A percentile compares a stretch with the other conserved stretches of the same genome.
Conservation (phyloP, 2,113 vertebrate species). For the Platysternon megacephalum region DNA sequence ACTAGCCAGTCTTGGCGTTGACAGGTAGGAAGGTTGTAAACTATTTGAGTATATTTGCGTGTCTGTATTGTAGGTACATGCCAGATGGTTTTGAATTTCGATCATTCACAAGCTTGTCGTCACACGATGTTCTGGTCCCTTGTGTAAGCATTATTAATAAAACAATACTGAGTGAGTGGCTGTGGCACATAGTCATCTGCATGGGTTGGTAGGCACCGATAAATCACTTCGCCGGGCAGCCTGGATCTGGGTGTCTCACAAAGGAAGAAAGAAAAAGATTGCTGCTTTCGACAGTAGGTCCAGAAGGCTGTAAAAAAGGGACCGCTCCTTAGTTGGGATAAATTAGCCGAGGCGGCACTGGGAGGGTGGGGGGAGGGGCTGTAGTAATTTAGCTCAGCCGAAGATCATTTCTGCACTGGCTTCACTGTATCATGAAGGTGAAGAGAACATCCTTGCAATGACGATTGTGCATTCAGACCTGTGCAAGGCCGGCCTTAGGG, state of each 20-base stretch:
- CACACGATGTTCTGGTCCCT: not conserved
- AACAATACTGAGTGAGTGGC: slow-evolving; percentile 8
- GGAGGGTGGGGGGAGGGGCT: no score
- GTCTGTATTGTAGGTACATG: not conserved
- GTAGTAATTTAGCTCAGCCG: not conserved
- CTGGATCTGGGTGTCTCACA: not conserved
- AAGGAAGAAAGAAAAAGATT: not conserved
- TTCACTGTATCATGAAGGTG: not conserved
- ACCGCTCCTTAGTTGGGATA: not conserved
- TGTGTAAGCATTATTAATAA: slow-evolving; percentile 49
- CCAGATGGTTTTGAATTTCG: not conserved
- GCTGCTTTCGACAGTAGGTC: not conserved
- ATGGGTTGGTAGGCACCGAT: not conserved
- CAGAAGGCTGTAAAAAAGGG: not conserved
- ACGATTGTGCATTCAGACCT: not conserved
- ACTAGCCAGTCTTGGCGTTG: not conserved
- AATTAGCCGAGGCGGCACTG: not conserved
- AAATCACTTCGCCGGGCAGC: rapidly evolving
- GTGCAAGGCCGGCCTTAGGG: no score
- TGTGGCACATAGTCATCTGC: not conserved
- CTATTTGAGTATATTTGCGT: not conserved
- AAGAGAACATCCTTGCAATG: not conserved
- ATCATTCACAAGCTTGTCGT: not conserved
- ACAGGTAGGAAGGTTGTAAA: not conserved
- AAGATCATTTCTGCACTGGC: not conserved